Percentiles rank a stretch among this genome's conserved stretches.
These are phyloP conservation scores for Symphodus melops DNA, from an alignment of 2,113 vertebrate species.

Conservation along the genomic window DNA sequence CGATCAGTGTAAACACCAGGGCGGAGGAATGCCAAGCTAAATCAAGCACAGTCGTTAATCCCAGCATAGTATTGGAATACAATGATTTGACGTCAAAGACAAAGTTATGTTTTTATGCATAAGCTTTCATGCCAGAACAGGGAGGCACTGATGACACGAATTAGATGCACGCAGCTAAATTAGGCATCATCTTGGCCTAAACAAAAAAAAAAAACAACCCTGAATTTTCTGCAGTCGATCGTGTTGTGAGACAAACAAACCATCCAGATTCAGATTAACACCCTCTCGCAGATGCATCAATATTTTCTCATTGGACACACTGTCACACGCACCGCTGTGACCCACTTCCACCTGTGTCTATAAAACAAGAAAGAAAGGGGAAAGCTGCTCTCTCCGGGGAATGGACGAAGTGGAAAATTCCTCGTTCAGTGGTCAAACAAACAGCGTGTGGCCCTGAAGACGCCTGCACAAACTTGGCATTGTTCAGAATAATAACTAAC, in stretches of 20 bases:
- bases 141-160: slow-evolving; percentile 13
- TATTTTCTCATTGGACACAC: slow-evolving; percentile 17
- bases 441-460: slow-evolving; percentile 45
- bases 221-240: neutral
- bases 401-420: slow-evolving; percentile 65
- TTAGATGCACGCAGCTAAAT: slow-evolving; percentile 11
- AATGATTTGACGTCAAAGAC: slow-evolving; percentile 19
- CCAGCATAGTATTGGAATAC: slow-evolving; percentile 5
- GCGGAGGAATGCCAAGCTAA: slow-evolving; percentile 36
- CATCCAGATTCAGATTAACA: neutral
- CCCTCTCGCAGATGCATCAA: slow-evolving; percentile 20
- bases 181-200: slow-evolving; percentile 23
- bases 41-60: slow-evolving; percentile 46
- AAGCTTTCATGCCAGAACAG: neutral
- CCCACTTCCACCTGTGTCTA: slow-evolving; percentile 69
- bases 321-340: slow-evolving; percentile 48
- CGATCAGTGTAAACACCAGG: slow-evolving; percentile 30
- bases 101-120: neutral
- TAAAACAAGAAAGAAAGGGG: slow-evolving; percentile 54
- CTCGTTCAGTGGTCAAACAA: slow-evolving; percentile 59
- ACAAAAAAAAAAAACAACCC: slow-evolving; percentile 1
- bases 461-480: slow-evolving; percentile 59
- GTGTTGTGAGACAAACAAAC: neutral
- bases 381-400: slow-evolving; percentile 52
- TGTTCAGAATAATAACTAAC: slow-evolving; percentile 61